These are phyloP conservation scores for Ricordea florida DNA, from an alignment of 92 coral and sea anemone species.

Conservation along the genomic window DNA sequence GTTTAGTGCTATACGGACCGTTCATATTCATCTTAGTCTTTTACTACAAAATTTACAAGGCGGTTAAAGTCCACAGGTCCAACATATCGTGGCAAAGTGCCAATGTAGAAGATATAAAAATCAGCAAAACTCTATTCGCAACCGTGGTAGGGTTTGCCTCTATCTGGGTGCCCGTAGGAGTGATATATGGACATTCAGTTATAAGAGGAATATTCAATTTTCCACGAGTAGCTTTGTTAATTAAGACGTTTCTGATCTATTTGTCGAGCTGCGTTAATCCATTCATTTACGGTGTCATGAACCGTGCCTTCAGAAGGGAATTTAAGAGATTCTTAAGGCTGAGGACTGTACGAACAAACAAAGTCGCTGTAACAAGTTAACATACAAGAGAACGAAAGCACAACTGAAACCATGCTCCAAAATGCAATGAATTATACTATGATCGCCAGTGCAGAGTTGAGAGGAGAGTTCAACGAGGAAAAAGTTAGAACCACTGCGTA, in stretches of 20 bases:
- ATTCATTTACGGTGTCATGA: conserved; percentile 21
- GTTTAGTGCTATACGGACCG: not conserved
- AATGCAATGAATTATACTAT: too few species aligned
- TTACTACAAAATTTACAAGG: conserved; percentile 6
- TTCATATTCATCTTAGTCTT: not conserved
- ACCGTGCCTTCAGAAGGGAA: conserved; percentile 18
- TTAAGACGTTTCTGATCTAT: not conserved
- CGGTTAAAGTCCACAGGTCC: conserved; percentile 3
- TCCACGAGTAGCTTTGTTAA: not conserved
- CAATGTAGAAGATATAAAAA: not conserved
- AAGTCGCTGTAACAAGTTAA: too few species aligned
- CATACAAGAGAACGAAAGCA: too few species aligned
- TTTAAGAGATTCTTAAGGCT: not conserved
- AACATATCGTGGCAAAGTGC: conserved; percentile 20
- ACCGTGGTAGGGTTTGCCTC: not conserved
- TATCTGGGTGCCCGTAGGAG: not conserved
- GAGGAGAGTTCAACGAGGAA: too few species aligned
- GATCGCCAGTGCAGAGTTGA: too few species aligned
- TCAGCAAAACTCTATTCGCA: not conserved
- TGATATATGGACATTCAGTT: not conserved
- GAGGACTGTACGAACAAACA: too few species aligned
- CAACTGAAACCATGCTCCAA: too few species aligned
- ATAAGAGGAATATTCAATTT: not conserved
- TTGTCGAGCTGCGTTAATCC: conserved; percentile 6
- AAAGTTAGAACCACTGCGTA: too few species aligned